Evolutionary conservation across 2,888 invertebrate genomes (phyloP), one percentile per base, ranked within the genome.

Genomic region (Thereva unica): DNA sequence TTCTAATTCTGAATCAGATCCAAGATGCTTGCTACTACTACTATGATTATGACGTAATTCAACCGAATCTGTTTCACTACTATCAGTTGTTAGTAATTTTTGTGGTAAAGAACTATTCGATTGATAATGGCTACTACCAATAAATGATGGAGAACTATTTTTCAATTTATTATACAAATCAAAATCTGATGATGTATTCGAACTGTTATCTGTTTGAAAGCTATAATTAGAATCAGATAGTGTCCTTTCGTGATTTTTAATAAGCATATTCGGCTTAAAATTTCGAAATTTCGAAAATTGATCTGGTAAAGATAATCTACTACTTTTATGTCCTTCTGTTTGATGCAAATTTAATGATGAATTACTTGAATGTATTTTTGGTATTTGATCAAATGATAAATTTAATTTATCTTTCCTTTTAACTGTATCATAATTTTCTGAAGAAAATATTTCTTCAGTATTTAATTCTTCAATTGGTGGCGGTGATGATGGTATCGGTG

Each of bases 401-500:
- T 79, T 74, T 8, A 78, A 75, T 61, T 80, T 79, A 23, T 79
- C 79, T 12, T 78, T 75, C 1, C 80, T 70, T 67, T 80, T 80
- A 0, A 81, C 79, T 0, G 81, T 81, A 53, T 81, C 79, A 59
- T 80, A 80, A 67, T 77, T 78, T 69, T 81, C 81, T 2, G 81
- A 78, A 1, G 79, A 80, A 71, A 81, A 81, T 52, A 80, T 79
- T 67, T 81, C 80, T 68, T 86, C 86, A 40, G 87, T 87, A 54
- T 89, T 88, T 5, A 90, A 79, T 67, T 91, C 90, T 68, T 89
- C 89, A 72, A 86, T 77, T 5, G 91, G 90, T 2, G 91, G 90
- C 0, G 91, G 87, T 7, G 89, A 87, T 34, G 86, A 87, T 4
- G 92, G 92, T 71, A 90, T 86, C 0, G 92, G 90, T 5, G 92